These are phyloP conservation scores for Phalacrocorax brasilianus DNA, from an alignment of 2,113 vertebrate species.

Conservation along the genomic window DNA sequence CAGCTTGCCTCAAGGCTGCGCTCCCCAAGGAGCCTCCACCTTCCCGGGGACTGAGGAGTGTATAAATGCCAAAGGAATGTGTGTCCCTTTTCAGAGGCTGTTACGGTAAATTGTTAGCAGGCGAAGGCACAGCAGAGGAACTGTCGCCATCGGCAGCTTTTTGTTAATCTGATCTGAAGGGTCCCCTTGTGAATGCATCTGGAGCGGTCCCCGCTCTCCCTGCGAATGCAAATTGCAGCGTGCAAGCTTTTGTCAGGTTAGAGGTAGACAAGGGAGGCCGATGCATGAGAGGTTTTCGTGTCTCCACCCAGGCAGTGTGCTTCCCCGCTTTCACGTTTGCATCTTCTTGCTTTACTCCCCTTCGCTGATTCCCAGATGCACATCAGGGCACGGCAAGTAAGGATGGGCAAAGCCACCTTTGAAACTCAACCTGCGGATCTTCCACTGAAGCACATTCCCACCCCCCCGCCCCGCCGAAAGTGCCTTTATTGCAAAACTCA, in stretches of 20 bases:
- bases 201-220: neutral
- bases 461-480: neutral
- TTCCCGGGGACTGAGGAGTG: neutral
- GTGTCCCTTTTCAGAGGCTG: neutral
- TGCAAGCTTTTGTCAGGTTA: neutral
- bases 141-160: neutral
- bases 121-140: neutral
- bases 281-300: neutral
- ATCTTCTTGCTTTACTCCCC: fast-evolving
- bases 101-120: neutral
- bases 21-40: neutral
- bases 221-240: neutral
- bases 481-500: neutral
- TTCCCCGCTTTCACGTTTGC: neutral
- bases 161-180: slow-evolving; percentile 13
- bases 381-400: fast-evolving
- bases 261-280: fast-evolving
- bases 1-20: neutral
- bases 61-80: fast-evolving
- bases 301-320: fast-evolving
- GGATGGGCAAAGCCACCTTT: neutral
- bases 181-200: neutral
- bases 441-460: neutral
- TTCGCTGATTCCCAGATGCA: neutral
- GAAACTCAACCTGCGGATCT: neutral